Conservation (phyloP, 2,888 invertebrate species). For the Pollenia amentaria region DNA sequence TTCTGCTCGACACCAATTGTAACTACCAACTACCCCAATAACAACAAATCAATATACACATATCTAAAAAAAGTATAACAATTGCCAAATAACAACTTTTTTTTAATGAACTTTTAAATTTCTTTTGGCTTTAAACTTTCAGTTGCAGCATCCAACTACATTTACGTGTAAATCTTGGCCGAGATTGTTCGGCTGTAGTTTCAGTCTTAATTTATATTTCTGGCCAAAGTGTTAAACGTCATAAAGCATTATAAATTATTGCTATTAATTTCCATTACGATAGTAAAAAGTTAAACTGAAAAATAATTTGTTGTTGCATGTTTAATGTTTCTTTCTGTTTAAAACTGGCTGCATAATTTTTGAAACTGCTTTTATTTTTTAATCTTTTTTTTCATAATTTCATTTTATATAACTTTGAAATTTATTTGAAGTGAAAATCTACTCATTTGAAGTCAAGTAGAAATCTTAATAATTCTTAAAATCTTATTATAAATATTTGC, state of each 20-base stretch:
- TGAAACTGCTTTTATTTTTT: neutral
- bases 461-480: neutral
- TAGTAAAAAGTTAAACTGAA: conserved; percentile 36
- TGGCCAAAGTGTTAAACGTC: conserved; percentile 50
- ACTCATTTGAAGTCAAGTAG: neutral
- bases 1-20: too few relatives aligned
- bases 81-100: conserved; percentile 9
- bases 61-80: neutral
- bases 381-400: conserved; percentile 4
- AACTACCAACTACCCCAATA: neutral
- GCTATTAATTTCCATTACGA: conserved; percentile 54
- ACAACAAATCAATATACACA: neutral
- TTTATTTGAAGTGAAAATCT: neutral
- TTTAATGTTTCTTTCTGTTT: conserved; percentile 36
- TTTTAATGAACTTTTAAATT: conserved; percentile 24
- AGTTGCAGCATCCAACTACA: neutral
- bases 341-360: conserved; percentile 42
- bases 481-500: conserved; percentile 9
- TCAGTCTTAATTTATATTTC: conserved; percentile 5
- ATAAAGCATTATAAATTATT: conserved; percentile 50
- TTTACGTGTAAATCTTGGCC: neutral
- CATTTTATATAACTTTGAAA: neutral
- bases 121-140: neutral
- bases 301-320: conserved; percentile 56
- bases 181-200: neutral